Evolutionary conservation across 2,888 invertebrate species (phyloP), one percentile per base, ranked within the genome.

Genomic region (Phanerotoma sp.): DNA sequence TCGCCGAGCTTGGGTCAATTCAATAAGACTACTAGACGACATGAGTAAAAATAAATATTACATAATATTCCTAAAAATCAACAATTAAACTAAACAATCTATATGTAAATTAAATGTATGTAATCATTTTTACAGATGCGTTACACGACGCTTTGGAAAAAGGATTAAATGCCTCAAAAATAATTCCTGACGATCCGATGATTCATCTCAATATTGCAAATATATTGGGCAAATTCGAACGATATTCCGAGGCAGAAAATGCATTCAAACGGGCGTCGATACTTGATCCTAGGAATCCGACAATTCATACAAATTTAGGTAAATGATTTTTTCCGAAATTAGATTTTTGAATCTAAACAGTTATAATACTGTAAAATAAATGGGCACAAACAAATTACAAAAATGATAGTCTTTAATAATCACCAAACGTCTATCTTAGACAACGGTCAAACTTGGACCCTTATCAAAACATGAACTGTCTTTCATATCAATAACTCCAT

Each of bases 231-330:
- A 96, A 96, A 81, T 73, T 86, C 54, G 85, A 86, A 40, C 81
- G 84, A 42, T 96, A 88, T 74, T 77, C 82, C 30, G 85, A 89
- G 64, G 93, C 96, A 0, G 96, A 97, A 77, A 73, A 80, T 15
- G 84, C 92, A 70, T 96, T 96, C 72, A 80, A 85, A 51, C 82
- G 80, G 62, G 91, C 96, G 0, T 86, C 96, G 41, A 77, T 82
- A 46, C 75, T 87, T 33, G 86, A 82, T 51, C 84, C 86, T 9
- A 79, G 81, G 10, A 89, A 89, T 74, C 86, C 91, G n/a, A 82
- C 91, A 51, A 94, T 92, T 79, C 88, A 88, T 72, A 87, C 92
- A 2, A 97, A 98, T 81, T 81, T 97, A 64, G 96, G 95, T 91
- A 79, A 78, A 78, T 46, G 30, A 33, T n/a, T n/a, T n/a, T n/a